A percentile compares a stretch with the other conserved stretches of the same genome.
phyloP scores from a whole-genome alignment of 2,888 invertebrate genomes.

The Chymomyza caudatula region DNA sequence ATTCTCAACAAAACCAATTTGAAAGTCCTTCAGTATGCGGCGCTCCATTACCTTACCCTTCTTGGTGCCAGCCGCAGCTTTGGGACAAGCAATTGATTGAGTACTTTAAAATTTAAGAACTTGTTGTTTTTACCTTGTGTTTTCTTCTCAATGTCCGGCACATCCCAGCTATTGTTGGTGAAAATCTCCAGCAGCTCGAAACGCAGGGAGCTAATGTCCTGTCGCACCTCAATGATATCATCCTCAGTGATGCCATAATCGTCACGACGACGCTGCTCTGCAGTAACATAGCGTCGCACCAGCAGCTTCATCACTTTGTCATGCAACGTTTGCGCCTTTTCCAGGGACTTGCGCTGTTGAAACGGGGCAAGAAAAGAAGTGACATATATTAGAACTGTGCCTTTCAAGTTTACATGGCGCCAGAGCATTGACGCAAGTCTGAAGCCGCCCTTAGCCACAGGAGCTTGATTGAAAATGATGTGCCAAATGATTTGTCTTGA shows the following conservation, averaged over 20 bases:
- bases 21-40: constrained; percentile 91
- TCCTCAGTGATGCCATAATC: constrained; percentile 96
- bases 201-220: constrained; percentile 95
- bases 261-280: constrained; percentile 92
- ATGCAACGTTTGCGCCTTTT: constrained; percentile 85
- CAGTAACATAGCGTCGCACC: constrained; percentile 93
- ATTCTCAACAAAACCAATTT: constrained; percentile 91
- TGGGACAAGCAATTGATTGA: constrained; percentile 12
- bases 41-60: constrained; percentile 90
- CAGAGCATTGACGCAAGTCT: constrained; percentile 37
- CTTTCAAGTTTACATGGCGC: background rate
- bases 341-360: constrained; percentile 84
- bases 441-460: constrained; percentile 27
- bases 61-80: constrained; percentile 85
- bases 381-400: background rate
- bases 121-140: constrained; percentile 63
- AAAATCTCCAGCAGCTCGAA: constrained; percentile 96
- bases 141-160: constrained; percentile 86
- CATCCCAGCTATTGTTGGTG: constrained; percentile 91
- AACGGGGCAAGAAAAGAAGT: constrained; percentile 2
- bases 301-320: constrained; percentile 92
- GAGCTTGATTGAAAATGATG: constrained; percentile 67
- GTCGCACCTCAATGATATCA: constrained; percentile 98
- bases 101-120: constrained; percentile 4
- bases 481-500: constrained; percentile 48